Percentiles rank a stretch among this genome's conserved stretches.
phyloP scores from a whole-genome alignment of 1,140 invertebrate genomes.

The Megathymus violae region DNA sequence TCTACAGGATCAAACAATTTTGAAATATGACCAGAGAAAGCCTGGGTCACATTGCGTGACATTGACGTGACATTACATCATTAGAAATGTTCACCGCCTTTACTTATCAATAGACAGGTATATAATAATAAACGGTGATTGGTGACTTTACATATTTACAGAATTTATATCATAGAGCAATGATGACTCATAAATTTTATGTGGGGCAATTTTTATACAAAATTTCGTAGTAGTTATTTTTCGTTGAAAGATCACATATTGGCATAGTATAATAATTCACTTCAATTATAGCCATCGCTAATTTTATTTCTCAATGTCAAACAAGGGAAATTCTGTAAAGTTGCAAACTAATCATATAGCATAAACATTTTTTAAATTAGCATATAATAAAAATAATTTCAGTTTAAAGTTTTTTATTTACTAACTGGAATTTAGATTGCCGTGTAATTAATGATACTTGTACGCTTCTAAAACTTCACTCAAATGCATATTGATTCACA shows the following conservation, averaged over 20 bases:
- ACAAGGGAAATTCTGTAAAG: too few relatives aligned
- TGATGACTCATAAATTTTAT: constrained; percentile 3
- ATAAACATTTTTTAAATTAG: too few relatives aligned
- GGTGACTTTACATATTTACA: constrained; percentile 58
- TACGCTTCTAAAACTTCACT: too few relatives aligned
- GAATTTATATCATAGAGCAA: constrained; percentile 4
- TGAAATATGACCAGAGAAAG: neutral
- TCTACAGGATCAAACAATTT: constrained; percentile 19
- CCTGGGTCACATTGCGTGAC: too few relatives aligned
- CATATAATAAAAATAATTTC: too few relatives aligned
- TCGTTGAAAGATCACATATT: neutral
- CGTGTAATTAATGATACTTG: too few relatives aligned
- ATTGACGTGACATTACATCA: too few relatives aligned
- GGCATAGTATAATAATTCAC: neutral
- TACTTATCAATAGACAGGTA: too few relatives aligned
- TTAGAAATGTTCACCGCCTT: too few relatives aligned
- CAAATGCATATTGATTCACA: neutral
- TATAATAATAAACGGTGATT: constrained; percentile 50
- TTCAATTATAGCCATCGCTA: neutral
- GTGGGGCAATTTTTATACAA: neutral
- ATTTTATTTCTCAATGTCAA: neutral
- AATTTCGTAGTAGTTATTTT: neutral
- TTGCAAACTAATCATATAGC: too few relatives aligned
- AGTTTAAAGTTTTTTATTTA: too few relatives aligned
- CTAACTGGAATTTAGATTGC: too few relatives aligned